Base-by-base conservation (phyloP, 2,797 vertebrate species). In the Oreochromis mossambicus region DNA sequence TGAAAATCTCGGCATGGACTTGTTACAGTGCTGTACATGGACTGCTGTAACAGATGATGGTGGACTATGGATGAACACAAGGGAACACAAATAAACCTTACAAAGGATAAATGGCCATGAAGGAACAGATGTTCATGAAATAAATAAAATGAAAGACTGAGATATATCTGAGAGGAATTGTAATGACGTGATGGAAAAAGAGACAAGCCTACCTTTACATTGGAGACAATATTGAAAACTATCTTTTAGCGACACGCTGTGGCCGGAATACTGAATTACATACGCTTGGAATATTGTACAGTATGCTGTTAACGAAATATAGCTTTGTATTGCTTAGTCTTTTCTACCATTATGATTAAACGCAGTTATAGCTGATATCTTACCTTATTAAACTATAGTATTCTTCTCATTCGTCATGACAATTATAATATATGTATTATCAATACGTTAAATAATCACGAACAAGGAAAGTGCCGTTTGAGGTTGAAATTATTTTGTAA, bases 401-500 rank as follows among this genome's bases (percentile, higher is more conserved):
- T 96, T 97, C 92, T 96, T 96, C 95, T 96, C 95, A 96, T 96
- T 96, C 92, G 90, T 97, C 95, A 96, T 95, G 92, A 93, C 91
- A 95, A 94, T 95, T 95, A 96, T 91, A 87, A 96, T 96, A 93
- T 90, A 95, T 96, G 95, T 97, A 96, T 96, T 95, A 93, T 94
- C 88, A 91, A 96, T 87, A 92, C 83, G 92, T 96, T 95, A 96
- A 96, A 96, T 95, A 91, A 96, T 94, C 94, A 93, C 90, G 90
- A 95, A 96, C 92, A 95, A 95, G 95, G 95, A 95, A 96, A 96
- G 95, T 96, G 95, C 94, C 87, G 94, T 97, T 96, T 96, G 90
- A 95, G 95, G 95, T 97, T 96, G 95, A 97, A 97, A 97, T 97
- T 96, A 97, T 97, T 97, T 97, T 97, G 94, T 96, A 97, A 96